These are phyloP conservation scores for Drosophila mulleri DNA, from an alignment of 2,888 invertebrate genomes.

Conservation along the genomic window DNA sequence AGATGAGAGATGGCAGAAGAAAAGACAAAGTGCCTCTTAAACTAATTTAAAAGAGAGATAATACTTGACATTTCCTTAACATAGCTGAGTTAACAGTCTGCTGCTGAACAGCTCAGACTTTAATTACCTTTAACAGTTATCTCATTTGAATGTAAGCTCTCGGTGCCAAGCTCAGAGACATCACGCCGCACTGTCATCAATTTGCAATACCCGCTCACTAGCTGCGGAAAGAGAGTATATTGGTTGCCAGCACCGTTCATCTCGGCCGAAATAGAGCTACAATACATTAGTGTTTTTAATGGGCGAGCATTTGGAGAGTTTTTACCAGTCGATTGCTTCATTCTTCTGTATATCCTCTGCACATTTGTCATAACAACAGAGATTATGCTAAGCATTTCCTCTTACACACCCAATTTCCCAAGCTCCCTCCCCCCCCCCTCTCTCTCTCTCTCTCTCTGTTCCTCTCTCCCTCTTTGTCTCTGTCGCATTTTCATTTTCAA, in stretches of 20 bases:
- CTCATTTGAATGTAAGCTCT: background rate
- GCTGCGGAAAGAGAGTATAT: background rate
- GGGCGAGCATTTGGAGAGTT: background rate
- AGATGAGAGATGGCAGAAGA: no score
- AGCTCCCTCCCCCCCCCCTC: background rate
- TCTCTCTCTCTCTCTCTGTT: background rate
- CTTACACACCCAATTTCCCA: background rate
- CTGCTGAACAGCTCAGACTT: background rate
- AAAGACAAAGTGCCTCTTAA: no score
- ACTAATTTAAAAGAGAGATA: background rate
- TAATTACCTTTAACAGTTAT: background rate
- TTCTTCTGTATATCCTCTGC: background rate
- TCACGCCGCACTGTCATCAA: background rate
- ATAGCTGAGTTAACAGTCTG: background rate
- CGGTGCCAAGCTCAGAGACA: no score
- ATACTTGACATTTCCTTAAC: background rate
- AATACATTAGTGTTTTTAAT: background rate
- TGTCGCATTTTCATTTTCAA: conserved; percentile 7
- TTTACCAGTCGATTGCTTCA: background rate
- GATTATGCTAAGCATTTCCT: conserved; percentile 11
- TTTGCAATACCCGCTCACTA: background rate
- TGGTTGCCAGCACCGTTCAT: background rate
- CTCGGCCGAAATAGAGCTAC: background rate
- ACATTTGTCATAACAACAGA: background rate
- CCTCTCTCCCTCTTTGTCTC: background rate